These are phyloP conservation scores for Lacanobia oleracea DNA, from an alignment of 2,888 invertebrate genomes.

Conservation along the genomic window DNA sequence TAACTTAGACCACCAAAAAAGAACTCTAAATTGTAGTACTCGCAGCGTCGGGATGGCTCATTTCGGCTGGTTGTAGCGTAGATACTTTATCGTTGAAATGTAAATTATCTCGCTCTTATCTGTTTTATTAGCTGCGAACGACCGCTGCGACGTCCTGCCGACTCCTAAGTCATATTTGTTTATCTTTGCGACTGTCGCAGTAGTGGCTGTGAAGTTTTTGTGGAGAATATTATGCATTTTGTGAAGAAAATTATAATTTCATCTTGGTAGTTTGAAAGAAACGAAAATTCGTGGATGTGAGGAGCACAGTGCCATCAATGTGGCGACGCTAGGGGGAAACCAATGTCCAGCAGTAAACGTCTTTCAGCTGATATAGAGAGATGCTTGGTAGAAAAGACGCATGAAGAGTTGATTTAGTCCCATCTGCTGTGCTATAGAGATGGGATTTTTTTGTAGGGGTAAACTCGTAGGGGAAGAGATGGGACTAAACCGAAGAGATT, in stretches of 20 bases:
- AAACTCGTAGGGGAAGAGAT: too few relatives aligned
- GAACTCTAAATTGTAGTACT: slow-evolving; percentile 87
- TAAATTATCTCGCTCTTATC: slow-evolving; percentile 85
- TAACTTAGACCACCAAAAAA: slow-evolving; percentile 69
- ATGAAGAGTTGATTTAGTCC: too few relatives aligned
- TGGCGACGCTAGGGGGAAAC: too few relatives aligned
- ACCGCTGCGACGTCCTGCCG: slow-evolving; percentile 58
- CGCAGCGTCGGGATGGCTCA: slow-evolving; percentile 86
- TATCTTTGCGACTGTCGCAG: slow-evolving; percentile 46
- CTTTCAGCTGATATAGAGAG: too few relatives aligned
- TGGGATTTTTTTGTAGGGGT: too few relatives aligned
- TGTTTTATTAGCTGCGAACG: slow-evolving; percentile 83
- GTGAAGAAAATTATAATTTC: not conserved
- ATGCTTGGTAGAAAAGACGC: too few relatives aligned
- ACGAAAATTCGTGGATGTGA: not conserved
- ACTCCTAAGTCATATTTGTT: slow-evolving; percentile 58
- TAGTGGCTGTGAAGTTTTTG: slow-evolving; percentile 15
- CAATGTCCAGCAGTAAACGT: too few relatives aligned
- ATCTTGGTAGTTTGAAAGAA: not conserved
- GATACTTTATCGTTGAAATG: slow-evolving; percentile 84
- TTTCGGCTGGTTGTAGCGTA: slow-evolving; percentile 84
- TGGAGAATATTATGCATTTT: not conserved
- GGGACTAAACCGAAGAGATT: too few relatives aligned
- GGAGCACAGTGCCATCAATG: not conserved
- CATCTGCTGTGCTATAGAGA: too few relatives aligned